These are phyloP conservation scores for Lampris megalopsis DNA, from an alignment of 2,113 vertebrate species.

Conservation along the genomic window DNA sequence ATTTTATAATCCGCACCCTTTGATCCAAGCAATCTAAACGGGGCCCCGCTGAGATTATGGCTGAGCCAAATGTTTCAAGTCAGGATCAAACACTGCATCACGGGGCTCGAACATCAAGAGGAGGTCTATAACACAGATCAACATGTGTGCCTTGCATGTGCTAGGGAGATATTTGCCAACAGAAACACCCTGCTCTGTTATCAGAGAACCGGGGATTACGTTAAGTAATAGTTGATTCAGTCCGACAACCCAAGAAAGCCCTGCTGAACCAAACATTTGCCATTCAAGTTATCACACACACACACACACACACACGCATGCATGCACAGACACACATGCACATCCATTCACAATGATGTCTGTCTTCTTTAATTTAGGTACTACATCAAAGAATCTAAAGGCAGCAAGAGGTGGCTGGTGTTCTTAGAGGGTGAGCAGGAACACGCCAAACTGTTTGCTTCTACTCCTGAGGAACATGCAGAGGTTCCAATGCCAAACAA, in stretches of 20 bases:
- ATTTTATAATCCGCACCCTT: conserved; percentile 13
- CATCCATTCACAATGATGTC: conserved; percentile 11
- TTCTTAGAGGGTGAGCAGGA: conserved; percentile 89
- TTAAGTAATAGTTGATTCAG: neutral
- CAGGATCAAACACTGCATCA: conserved; percentile 61
- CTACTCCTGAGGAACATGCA: neutral
- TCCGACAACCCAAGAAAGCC: neutral
- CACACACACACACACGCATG: neutral
- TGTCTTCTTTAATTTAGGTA: conserved; percentile 78
- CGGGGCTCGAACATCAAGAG: too few relatives aligned
- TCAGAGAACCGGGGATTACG: too few relatives aligned
- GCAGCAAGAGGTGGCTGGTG: conserved; percentile 91
- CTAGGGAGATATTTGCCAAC: neutral
- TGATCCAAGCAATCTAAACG: conserved; percentile 28
- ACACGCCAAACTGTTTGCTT: neutral
- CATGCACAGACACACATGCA: conserved; percentile 2
- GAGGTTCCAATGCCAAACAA: neutral
- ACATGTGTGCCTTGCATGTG: neutral
- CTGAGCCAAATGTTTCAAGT: conserved; percentile 63
- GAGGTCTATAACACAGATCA: too few relatives aligned
- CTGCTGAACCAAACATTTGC: neutral
- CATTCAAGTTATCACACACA: neutral
- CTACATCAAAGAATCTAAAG: conserved; percentile 92
- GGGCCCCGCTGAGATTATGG: conserved; percentile 36
- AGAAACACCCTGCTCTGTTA: neutral